Base-by-base conservation (phyloP, 2,797 vertebrate species). In the Orestias chungarensis region DNA sequence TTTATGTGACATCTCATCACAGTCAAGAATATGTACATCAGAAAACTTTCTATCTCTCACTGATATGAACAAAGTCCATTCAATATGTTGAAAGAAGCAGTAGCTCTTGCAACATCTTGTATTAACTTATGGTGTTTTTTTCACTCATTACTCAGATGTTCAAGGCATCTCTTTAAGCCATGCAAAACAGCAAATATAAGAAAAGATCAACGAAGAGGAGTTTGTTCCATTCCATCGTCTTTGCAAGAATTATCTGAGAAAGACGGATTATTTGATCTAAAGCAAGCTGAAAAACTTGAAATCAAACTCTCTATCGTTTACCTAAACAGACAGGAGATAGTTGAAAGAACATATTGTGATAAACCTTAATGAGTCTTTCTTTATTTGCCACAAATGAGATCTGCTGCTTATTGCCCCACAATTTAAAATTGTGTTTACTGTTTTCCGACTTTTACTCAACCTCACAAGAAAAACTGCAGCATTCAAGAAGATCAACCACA, bases 241-340 rank as follows among this genome's bases (percentile, higher is more conserved):
- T 40, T 54, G 52, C n/a, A 59, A 67, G 66, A 66, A 68, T 82
- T 65, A 35, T 73, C 67, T 66, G 50, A 50, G 25, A 81, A 77
- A 55, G 65, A 57, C 50, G 57, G 61, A 73, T 84, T 82, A 73
- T 88, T 87, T 82, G 79, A 86, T 79, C 82, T 65, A 79, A 73
- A 80, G 68, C 74, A 65, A 38, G 59, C 62, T 70, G 67, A 81
- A 72, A 78, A 50, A 71, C 71, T 78, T 54, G 66, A 67, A 61
- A n/a, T n/a, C n/a, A n/a, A n/a, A n/a, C n/a, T n/a, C n/a, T n/a
- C n/a, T n/a, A n/a, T n/a, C n/a, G n/a, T n/a, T n/a, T n/a, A n/a
- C n/a, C n/a, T n/a, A n/a, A 74, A 80, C 72, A 82, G 71, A 85
- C 87, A 81, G 79, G 70, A 80, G 68, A 86, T 82, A 83, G 79